Evolutionary conservation across 2,888 invertebrate species (phyloP), one percentile per base, ranked within the genome.

Genomic region (Acrocyrtus sp.): DNA sequence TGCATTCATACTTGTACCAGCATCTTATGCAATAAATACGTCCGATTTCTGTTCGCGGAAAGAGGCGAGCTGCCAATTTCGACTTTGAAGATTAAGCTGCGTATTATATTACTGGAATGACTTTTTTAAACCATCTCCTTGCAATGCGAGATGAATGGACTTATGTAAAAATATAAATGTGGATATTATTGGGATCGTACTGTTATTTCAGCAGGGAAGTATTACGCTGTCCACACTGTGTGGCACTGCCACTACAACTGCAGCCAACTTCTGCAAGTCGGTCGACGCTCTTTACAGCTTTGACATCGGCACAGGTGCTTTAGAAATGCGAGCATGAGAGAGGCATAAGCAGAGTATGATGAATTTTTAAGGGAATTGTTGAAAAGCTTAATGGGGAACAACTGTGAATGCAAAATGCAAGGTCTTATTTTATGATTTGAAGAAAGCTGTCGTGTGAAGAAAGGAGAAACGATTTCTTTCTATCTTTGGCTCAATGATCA

Each of bases 401-500:
- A 65, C 65, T 65, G 65, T 56, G 43, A 43, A 51, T 43, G 51
- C 51, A 47, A 48, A 53, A 27, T 34, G 34, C 21, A 21, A 21
- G n/a, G n/a, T n/a, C n/a, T 53, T 60, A 54, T 66, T 61, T 57
- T 47, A 67, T 24, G 53, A 68, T 53, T 63, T 45, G 22, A 45
- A 45, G n/a, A n/a, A n/a, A n/a, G 29, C 57, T 50, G 10, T 12
- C 47, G 47, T 68, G 68, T 21, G 68, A 61, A 61, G 21, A 22
- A 43, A 67, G n/a, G 50, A 54, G 47, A 65, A 68, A 68, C 61
- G 29, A 27, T 41, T 47, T 47, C 54, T 21, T 68, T 43, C 48
- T 41, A 51, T 58, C 43, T 54, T 60, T 68, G 68, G 51, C 54
- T 68, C 53, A 61, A 68, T 68, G 58, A 54, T 65, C 56, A 65